Evolutionary conservation across 2,113 vertebrate genomes (phyloP).

Genomic region (Alethe diademata): DNA sequence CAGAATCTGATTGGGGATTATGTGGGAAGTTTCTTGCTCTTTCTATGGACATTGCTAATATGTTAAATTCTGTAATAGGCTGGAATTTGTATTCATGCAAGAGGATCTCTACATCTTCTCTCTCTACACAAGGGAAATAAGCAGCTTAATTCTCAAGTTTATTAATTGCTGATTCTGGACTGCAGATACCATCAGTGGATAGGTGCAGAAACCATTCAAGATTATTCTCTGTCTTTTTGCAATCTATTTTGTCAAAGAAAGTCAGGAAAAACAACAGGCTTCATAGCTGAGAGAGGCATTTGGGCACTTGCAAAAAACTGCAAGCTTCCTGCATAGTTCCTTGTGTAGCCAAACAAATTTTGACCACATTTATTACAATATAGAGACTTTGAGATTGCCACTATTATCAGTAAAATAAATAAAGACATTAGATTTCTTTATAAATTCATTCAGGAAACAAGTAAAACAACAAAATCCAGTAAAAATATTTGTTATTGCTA

Average conservation of each 20-base stretch:
- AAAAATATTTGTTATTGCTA: background rate
- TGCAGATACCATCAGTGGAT: background rate
- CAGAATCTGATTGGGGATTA: background rate
- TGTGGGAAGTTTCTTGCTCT: background rate
- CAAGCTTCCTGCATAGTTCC: background rate
- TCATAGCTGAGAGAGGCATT: background rate
- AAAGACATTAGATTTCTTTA: background rate
- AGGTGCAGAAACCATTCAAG: background rate
- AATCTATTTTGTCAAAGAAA: background rate
- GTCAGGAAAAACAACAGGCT: background rate
- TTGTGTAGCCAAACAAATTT: background rate
- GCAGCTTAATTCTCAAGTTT: background rate
- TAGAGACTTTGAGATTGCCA: background rate
- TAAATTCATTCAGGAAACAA: background rate
- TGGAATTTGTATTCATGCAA: background rate
- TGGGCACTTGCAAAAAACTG: background rate
- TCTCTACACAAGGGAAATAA: background rate
- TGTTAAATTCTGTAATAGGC: background rate
- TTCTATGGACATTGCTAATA: background rate
- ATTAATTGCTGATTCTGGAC: background rate
- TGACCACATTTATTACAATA: background rate
- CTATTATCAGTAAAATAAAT: background rate
- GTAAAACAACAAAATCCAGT: background rate
- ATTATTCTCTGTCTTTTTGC: background rate
- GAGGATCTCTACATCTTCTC: background rate